phyloP scores from a whole-genome alignment of 2,888 invertebrate genomes.

The Julus scandinavius region DNA sequence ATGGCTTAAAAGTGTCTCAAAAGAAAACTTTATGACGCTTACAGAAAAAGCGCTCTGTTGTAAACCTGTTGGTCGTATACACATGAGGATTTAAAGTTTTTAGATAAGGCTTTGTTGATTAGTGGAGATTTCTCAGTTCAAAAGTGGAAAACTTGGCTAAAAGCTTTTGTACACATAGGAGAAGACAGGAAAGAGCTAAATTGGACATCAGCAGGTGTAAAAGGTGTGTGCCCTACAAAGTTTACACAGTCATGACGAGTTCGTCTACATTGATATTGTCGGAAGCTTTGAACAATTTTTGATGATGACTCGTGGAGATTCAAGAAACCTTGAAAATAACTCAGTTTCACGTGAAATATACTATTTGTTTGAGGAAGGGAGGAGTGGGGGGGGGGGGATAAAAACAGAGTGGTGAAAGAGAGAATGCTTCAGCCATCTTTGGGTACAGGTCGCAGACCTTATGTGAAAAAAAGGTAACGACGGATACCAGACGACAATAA shows the following conservation, averaged over 20 bases:
- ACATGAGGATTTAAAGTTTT: slow-evolving; percentile 34
- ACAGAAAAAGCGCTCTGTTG: slow-evolving; percentile 29
- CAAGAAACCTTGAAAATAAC: slow-evolving; percentile 49
- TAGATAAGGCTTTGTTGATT: slow-evolving; percentile 43
- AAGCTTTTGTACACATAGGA: slow-evolving; percentile 34
- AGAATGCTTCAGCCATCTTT: slow-evolving; percentile 30
- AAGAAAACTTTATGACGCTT: slow-evolving; percentile 34
- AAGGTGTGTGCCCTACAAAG: slow-evolving; percentile 49
- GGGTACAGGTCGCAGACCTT: slow-evolving; percentile 52
- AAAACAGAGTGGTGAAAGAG: slow-evolving; percentile 14
- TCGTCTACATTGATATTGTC: slow-evolving; percentile 48
- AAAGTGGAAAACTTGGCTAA: neutral
- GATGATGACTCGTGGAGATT: slow-evolving; percentile 51
- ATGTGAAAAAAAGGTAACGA: slow-evolving; percentile 49
- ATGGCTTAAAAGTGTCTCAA: slow-evolving; percentile 43
- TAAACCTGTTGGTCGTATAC: slow-evolving; percentile 24
- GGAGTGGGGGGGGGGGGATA: neutral
- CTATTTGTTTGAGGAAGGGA: slow-evolving; percentile 51
- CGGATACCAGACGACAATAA: slow-evolving; percentile 54
- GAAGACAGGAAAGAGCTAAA: slow-evolving; percentile 37
- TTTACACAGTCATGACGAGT: slow-evolving; percentile 46
- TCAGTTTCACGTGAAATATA: slow-evolving; percentile 45
- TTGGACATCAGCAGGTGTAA: slow-evolving; percentile 46
- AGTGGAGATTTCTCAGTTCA: slow-evolving; percentile 30
- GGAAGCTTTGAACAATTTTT: slow-evolving; percentile 49